Evolutionary conservation across 2,888 invertebrate species (phyloP), one percentile per base, ranked within the genome.

Genomic region (Drosophila austrosaltans): DNA sequence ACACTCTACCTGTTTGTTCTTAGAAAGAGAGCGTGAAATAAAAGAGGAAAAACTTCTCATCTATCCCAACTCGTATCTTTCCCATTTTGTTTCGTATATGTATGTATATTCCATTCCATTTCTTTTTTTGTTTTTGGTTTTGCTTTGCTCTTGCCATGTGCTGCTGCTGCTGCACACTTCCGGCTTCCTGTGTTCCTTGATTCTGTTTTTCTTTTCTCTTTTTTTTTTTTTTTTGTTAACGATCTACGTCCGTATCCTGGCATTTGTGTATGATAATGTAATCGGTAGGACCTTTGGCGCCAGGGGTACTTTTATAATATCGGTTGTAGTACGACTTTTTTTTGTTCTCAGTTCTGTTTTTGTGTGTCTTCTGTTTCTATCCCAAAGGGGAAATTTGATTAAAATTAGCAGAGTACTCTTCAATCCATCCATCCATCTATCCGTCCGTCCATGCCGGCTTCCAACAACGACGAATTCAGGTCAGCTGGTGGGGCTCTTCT

Each of bases 401-500:
- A 74, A 77, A 82, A 79, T 87, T 79, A 85, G 74, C 75, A 53
- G 57, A 42, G 53, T 53, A 54, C 36, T 42, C 40, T 28, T 30
- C 12, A 8, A 28, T 12, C n/a, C 48, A 39, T 44, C 54, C 53
- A 25, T 30, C 30, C 30, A n/a, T 32, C 3, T 3, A 20, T 32
- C 32, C 64, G 56, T 71, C 60, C 75, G 59, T 53, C 59, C 53
- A 63, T 54, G 67, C 57, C 61, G 70, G 69, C 64, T 76, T 61
- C 68, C 61, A 79, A 53, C 53, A 79, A 56, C 53, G 82, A 73
- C 42, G 61, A 82, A 81, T 79, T 77, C 77, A 82, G 82, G 82
- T 80, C 79, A 80, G 61, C 62, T 73, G 64, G 75, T 66, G 62
- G 59, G 61, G 61, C 62, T 57, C 53, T 44, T 39, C 36, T 64